Percentiles rank a stretch among this genome's conserved stretches.
phyloP scores from a whole-genome alignment of 2,113 vertebrate genomes.

The Prunella himalayana region DNA sequence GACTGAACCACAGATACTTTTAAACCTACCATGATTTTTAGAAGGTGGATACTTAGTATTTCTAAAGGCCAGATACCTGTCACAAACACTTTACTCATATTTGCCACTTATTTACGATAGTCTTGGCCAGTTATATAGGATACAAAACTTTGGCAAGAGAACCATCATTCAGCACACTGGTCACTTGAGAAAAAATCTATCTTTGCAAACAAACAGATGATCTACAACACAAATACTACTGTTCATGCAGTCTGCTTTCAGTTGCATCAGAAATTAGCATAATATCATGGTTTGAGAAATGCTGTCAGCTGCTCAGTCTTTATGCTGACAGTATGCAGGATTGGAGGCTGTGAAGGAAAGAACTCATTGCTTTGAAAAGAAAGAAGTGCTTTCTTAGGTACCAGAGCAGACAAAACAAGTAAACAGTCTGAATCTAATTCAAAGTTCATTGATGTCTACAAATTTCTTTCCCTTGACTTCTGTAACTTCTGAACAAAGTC shows the following conservation, averaged over 20 bases:
- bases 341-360: not conserved
- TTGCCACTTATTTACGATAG: not conserved
- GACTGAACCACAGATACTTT: not conserved
- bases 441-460: not conserved
- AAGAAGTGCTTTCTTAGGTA: not conserved
- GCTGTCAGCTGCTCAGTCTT: not conserved
- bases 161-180: not conserved
- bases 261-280: not conserved
- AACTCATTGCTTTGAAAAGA: not conserved
- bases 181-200: not conserved
- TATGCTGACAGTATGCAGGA: not conserved
- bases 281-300: not conserved
- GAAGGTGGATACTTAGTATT: not conserved
- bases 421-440: not conserved
- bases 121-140: not conserved
- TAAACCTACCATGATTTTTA: not conserved
- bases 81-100: not conserved
- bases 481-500: not conserved
- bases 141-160: not conserved
- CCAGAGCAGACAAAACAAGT: not conserved
- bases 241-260: not conserved
- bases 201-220: not conserved
- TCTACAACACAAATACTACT: not conserved
- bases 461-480: conserved; percentile 2
- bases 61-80: not conserved